Evolutionary conservation across 2,888 invertebrate species (phyloP), one percentile per base, ranked within the genome.

Genomic region (Ptilodon capucinus): DNA sequence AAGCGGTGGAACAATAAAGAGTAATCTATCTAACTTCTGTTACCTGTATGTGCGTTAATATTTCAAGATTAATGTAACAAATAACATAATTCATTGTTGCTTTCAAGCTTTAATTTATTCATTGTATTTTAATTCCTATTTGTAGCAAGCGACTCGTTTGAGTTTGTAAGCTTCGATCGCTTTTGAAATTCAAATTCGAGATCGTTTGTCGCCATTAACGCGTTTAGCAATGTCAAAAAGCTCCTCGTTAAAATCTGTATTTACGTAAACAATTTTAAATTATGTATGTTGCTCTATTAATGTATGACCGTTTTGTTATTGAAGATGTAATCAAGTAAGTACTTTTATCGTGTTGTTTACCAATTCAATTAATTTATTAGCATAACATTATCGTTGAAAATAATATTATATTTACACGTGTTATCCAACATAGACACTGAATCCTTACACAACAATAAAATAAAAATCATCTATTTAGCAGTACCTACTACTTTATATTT

Each of bases 161-260:
- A 59, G 64, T 57, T 51, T 43, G 45, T 32, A 34, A 44, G 53
- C 34, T 9, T 39, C 44, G 55, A 64, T 55, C 58, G 30, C 36
- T 30, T 59, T 64, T 64, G 64, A 61, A 64, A 64, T 64, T 64
- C 59, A 64, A 64, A 64, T 64, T 61, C 54, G 34, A 61, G 49
- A 52, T 54, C 44, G 44, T 58, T 64, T 56, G 48, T 52, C 50
- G 19, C 35, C 40, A 54, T 64, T 56, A 53, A 52, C 47, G 44
- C 35, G 25, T 25, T 40, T 16, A 25, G 25, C 40, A 9, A 25
- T 40, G 40, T 40, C 40, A 40, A 40, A 40, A 40, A 11, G 40
- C 25, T 40, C 25, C 9, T 16, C 7, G n/a, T 13, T 8, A 25
- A 16, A 25, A 40, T 25, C 14, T 40, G 4, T 40, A 25, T 40